Evolutionary conservation across 2,113 vertebrate genomes (phyloP).

Genomic region (Apodemus sylvaticus): DNA sequence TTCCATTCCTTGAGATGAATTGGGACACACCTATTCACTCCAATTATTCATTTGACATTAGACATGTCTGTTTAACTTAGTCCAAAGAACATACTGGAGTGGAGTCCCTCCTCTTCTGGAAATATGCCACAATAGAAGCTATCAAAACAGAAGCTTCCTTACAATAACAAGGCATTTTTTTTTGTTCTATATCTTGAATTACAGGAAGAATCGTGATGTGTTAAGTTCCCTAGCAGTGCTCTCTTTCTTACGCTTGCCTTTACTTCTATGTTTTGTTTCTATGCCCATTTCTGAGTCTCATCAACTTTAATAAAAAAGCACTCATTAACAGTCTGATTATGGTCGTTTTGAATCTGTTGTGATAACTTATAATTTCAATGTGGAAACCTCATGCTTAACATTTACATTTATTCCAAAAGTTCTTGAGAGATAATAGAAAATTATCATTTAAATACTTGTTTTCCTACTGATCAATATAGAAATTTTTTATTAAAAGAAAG

Average conservation of each 20-base stretch:
- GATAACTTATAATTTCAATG: background rate
- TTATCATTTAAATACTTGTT: background rate
- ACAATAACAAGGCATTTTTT: background rate
- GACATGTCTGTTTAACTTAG: background rate
- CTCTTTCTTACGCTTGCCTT: background rate
- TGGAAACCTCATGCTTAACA: background rate
- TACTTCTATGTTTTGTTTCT: background rate
- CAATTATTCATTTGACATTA: background rate
- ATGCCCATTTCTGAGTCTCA: background rate
- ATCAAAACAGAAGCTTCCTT: background rate
- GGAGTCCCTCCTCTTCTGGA: background rate
- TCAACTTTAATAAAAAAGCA: background rate
- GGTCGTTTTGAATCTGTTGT: background rate
- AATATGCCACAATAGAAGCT: background rate
- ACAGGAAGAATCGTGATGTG: background rate
- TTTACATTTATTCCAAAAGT: background rate
- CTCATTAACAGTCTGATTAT: background rate
- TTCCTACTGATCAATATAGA: background rate
- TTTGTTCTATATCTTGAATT: background rate
- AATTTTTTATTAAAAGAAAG: background rate
- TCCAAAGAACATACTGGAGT: background rate
- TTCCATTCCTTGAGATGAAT: background rate
- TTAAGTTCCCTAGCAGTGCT: accelerated
- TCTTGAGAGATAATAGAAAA: background rate
- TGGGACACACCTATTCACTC: background rate